Base-by-base conservation (phyloP, 2,888 invertebrate genomes). In the Ennomos fuscantarius region DNA sequence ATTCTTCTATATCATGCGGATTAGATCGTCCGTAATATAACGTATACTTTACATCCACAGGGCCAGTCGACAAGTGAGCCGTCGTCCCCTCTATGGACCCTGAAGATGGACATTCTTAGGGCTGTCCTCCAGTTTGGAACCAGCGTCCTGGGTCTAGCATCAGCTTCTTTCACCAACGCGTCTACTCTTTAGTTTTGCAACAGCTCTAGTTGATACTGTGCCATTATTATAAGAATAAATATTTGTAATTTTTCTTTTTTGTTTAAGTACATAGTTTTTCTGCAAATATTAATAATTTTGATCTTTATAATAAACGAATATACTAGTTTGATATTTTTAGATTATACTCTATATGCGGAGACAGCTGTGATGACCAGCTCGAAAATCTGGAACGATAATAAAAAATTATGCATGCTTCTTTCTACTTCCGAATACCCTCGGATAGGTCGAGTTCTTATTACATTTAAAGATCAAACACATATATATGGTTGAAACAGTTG, bases 91-190 rank as follows among this genome's bases (percentile, higher is more conserved):
- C 57, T 87, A 2, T 82, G 80, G 84, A 81, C 80, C 3, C 66
- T 92, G 12, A 89, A 89, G 74, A 73, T 86, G 78, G 86, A 85
- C 68, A 70, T 91, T 48, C 53, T 89, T 8, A 76, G 86, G 15
- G 86, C 91, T 0, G 0, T 87, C 8, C 66, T 91, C 1, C 86
- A 86, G 64, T 88, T 89, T 63, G 81, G 76, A 0, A 80, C 86
- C 41, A 84, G 78, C 58, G 36, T 90, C 32, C n/a, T 87, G 0
- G 87, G 85, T 0, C 48, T 83, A 15, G 85, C 87, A 0, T 89
- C 89, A 0, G 74, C 87, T 0, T 65, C 79, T 5, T 74, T 76
- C 6, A 66, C 78, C 0, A 56, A 66, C 31, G 71, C 76, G 1
- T 69, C 74, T 8, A 66, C 73, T 40, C 49, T 65, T 49, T 68